Base-by-base conservation (phyloP, 1,140 invertebrate genomes). In the Chelonus insularis region DNA sequence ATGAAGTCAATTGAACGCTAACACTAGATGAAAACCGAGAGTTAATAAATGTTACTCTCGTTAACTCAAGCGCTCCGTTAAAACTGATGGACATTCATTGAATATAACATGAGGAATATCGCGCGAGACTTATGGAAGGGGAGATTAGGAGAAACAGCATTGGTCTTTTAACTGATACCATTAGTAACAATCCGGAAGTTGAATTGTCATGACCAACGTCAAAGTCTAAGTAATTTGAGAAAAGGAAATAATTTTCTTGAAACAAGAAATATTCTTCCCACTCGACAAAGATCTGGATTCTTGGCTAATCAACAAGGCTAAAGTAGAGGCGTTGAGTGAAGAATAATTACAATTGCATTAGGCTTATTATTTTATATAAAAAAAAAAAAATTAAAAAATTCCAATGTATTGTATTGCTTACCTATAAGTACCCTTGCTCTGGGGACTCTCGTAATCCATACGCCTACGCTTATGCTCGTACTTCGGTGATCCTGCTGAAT, bases 381-480 rank as follows among this genome's bases (percentile, higher is more conserved):
- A 18, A 16, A 8, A 16, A 16, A 43, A 43, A 8, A 16, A 29
- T 29, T 7, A 29, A 29, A 4, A 29, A 7, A 29, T 29, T 7
- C 25, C 25, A 4, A 29, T 29, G 7, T 29, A 29, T 29, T 7
- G 25, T 29, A 29, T 29, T 57, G 64, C 78, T 78, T 67, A 85
- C 84, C 84, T 85, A 60, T 84, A 80, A 14, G 84, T 84, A 66
- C 82, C 78, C 70, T 82, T 84, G 67, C 78, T 78, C 56, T 78
- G 76, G 63, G 82, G 83, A 71, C 82, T 84, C 8, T 84, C 83
- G 57, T 81, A 77, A 57, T 83, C 85, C 47, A 86, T 77, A 65
- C 83, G 83, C 66, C 84, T 81, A 65, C 84, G 79, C 77, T 86
- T 86, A 64, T 83, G 81, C 51, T 84, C 82, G 37, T 80, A 79